Evolutionary conservation across 2,888 invertebrate species (phyloP).

Genomic region (Drosophila maculinotata): DNA sequence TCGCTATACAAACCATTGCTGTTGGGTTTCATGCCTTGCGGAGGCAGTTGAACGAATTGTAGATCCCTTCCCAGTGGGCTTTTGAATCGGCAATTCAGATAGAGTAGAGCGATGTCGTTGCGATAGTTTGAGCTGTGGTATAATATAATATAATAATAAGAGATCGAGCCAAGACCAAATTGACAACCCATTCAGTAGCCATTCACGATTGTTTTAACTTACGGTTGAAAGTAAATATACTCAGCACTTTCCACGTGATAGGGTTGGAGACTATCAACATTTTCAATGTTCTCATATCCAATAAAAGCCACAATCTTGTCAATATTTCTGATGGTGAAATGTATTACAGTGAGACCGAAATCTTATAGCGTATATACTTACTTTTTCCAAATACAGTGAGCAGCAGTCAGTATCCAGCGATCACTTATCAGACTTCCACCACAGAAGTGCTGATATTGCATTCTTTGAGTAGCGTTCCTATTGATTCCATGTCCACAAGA

Average conservation of each 20-base stretch:
- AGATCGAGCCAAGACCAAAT: background rate
- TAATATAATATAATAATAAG: background rate
- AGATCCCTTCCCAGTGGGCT: constrained; percentile 16
- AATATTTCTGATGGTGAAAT: constrained; percentile 59
- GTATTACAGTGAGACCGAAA: background rate
- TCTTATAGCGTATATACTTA: constrained; percentile 46
- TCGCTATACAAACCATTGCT: constrained; percentile 63
- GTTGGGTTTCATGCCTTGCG: constrained; percentile 66
- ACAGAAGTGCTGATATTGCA: constrained; percentile 81
- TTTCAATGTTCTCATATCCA: constrained; percentile 76
- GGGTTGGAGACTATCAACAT: constrained; percentile 50
- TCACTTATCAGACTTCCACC: constrained; percentile 82
- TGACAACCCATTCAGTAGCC: too few species aligned
- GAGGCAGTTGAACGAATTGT: constrained; percentile 73
- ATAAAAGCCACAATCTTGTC: constrained; percentile 71
- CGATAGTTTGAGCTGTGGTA: constrained; percentile 72
- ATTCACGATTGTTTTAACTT: too few species aligned
- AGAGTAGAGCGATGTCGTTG: constrained; percentile 82
- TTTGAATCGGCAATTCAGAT: constrained; percentile 54
- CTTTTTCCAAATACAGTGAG: constrained; percentile 83
- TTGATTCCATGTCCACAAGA: background rate
- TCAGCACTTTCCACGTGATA: constrained; percentile 68
- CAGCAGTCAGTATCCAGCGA: constrained; percentile 83
- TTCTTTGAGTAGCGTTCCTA: constrained; percentile 16
- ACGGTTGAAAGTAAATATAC: constrained; percentile 81